A percentile compares a stretch with the other conserved stretches of the same genome.
Conservation (phyloP, 30 jellyfish, hydroid and myxozoan species). For the Cassiopea xamachana region DNA sequence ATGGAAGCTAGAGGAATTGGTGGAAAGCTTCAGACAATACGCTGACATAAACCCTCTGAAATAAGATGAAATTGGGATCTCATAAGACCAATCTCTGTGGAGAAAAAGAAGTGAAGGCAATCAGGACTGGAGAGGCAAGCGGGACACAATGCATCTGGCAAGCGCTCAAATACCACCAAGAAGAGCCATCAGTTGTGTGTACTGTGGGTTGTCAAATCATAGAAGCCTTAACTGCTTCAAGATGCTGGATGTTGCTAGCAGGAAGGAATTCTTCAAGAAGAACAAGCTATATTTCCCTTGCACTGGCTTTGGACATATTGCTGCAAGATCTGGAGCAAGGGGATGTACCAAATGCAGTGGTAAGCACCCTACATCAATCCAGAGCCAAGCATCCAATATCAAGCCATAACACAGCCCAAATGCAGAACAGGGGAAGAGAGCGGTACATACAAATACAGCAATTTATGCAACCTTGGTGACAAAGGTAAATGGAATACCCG, state of each 20-base stretch:
- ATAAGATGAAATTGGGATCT: not conserved
- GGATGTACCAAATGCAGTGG: not conserved
- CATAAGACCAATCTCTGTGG: not conserved
- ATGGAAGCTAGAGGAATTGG: conserved; percentile 48
- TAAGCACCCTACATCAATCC: not conserved
- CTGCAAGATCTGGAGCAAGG: conserved; percentile 40
- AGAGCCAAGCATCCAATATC: too few species aligned
- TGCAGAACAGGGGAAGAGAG: conserved; percentile 30
- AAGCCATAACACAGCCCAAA: not conserved
- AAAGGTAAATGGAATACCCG: conserved; percentile 33
- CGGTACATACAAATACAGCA: not conserved
- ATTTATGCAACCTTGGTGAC: conserved; percentile 46
- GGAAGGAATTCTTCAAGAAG: not conserved
- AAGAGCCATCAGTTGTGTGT: not conserved
- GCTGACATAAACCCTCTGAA: conserved; percentile 57
- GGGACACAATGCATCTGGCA: conserved; percentile 19
- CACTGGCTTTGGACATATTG: conserved; percentile 62
- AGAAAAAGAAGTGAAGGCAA: not conserved
- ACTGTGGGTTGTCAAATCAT: not conserved
- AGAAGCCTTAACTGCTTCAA: not conserved
- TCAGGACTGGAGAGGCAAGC: not conserved
- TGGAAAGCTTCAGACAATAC: conserved; percentile 40
- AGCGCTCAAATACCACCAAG: not conserved
- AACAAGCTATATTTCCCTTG: conserved; percentile 76
- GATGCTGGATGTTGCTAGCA: not conserved